A percentile compares a stretch with the other conserved stretches of the same genome.
These are phyloP conservation scores for Fabriciana adippe DNA, from an alignment of 2,888 invertebrate species.

Conservation along the genomic window DNA sequence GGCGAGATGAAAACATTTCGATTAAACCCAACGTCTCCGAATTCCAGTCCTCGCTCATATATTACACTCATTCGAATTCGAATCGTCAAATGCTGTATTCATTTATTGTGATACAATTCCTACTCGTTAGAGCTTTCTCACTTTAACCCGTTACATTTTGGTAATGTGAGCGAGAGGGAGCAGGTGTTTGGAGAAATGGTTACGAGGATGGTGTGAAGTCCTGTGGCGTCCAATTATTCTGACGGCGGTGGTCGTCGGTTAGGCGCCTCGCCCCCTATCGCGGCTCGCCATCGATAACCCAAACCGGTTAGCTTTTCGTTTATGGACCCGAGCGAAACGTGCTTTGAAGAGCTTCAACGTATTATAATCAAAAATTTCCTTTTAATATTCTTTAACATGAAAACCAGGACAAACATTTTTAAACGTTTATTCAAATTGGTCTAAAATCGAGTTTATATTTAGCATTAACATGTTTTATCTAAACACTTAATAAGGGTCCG, in stretches of 20 bases:
- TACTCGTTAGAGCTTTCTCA: slow-evolving; percentile 43
- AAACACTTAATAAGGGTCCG: slow-evolving; percentile 32
- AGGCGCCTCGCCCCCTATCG: slow-evolving; percentile 78
- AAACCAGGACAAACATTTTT: slow-evolving; percentile 7
- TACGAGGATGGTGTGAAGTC: slow-evolving; percentile 74
- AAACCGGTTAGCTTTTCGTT: slow-evolving; percentile 76
- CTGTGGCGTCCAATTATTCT: slow-evolving; percentile 79
- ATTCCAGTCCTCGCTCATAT: slow-evolving; percentile 61
- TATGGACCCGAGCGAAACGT: slow-evolving; percentile 51
- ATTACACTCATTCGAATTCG: slow-evolving; percentile 63
- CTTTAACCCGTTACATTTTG: slow-evolving; percentile 35
- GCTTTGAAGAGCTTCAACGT: slow-evolving; percentile 30
- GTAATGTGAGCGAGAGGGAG: slow-evolving; percentile 34
- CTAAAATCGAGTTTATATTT: slow-evolving; percentile 26
- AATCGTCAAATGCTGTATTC: slow-evolving; percentile 55
- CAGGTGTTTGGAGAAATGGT: slow-evolving; percentile 42
- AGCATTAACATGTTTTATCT: slow-evolving; percentile 31
- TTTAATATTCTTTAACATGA: slow-evolving; percentile 11
- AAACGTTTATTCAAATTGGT: slow-evolving; percentile 25
- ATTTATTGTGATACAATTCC: slow-evolving; percentile 60
- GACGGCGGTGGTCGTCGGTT: slow-evolving; percentile 73
- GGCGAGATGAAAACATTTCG: slow-evolving; percentile 46
- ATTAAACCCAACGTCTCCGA: slow-evolving; percentile 55
- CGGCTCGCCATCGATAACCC: slow-evolving; percentile 77
- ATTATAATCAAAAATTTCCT: slow-evolving; percentile 30